Percentiles rank a stretch among this genome's conserved stretches.
Evolutionary conservation across 2,797 vertebrate species (phyloP).

Genomic region (Euphonia xanthogaster): DNA sequence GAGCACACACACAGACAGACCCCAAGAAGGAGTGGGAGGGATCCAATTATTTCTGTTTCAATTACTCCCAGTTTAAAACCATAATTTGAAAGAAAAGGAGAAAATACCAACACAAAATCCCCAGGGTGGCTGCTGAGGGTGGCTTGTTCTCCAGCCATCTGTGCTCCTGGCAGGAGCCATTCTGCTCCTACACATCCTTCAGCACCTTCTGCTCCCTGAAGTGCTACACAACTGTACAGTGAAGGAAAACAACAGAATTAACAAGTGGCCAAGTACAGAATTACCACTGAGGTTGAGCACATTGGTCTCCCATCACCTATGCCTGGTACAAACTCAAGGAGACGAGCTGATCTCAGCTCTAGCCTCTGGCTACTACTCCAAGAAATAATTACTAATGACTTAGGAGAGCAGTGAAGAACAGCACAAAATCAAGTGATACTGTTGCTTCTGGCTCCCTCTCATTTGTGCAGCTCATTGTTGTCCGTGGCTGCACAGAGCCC

Average conservation of each 20-base stretch:
- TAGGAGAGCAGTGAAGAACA: not conserved
- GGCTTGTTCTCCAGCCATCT: constrained; percentile 51
- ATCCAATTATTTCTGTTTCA: not conserved
- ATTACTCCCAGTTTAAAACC: not conserved
- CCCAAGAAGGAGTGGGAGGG: not conserved
- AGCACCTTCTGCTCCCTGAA: constrained; percentile 23
- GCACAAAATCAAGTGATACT: not conserved
- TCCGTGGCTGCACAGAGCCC: not conserved
- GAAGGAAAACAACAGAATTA: constrained; percentile 12
- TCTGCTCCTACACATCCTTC: constrained; percentile 48
- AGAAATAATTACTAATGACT: not conserved
- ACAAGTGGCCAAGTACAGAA: not conserved
- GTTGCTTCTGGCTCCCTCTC: not conserved
- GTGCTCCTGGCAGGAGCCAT: constrained; percentile 11
- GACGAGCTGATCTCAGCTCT: not conserved
- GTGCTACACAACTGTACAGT: constrained; percentile 37
- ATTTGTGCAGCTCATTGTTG: not conserved
- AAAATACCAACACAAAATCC: not conserved
- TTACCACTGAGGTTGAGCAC: not conserved
- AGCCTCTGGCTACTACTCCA: not conserved
- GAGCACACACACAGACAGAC: not conserved
- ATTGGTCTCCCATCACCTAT: not conserved
- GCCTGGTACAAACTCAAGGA: not conserved
- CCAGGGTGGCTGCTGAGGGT: not conserved
- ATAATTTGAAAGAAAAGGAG: not conserved